Evolutionary conservation across 2,888 invertebrate species (phyloP), one percentile per base, ranked within the genome.

Genomic region (Eumerus sabulonum): DNA sequence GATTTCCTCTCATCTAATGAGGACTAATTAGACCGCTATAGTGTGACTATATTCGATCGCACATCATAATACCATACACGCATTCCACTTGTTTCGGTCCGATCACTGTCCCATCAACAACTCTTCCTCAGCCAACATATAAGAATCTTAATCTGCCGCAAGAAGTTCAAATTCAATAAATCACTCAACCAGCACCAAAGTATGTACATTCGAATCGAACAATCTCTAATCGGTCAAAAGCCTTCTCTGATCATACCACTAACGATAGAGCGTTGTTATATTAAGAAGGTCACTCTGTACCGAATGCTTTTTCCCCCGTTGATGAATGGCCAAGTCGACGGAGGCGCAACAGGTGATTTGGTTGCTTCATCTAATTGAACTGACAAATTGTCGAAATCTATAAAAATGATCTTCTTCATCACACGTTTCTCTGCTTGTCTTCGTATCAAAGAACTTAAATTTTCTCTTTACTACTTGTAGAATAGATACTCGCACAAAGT

Each of bases 191-290:
- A 42, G 27, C 17, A 35, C n/a, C 11, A 18, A 11, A 7, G 7
- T n/a, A n/a, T n/a, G 17, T 13, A 53, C 36, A 48, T 36, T 27
- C 27, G 64, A 56, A 44, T 38, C 42, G 38, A 9, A 71, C 42
- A 11, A 71, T 71, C 62, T 63, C 62, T 71, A 71, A 71, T 71
- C 71, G 71, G 71, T 71, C 71, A 71, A 56, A 36, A 54, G 47
- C 71, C 62, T 19, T 62, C 54, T 16, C 60, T 13, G 53, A 64
- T 53, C 53, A 36, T 53, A 35, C 53, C 36, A 35, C 16, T 53
- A n/a, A n/a, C 7, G 7, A 7, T 27, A 27, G 27, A 7, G 27
- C 27, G 27, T 27, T 7, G 27, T 27, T 4, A 27, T 27, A 27
- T 18, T n/a, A 64, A 64, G 53, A 64, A 64, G 64, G 64, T 51